Base-by-base conservation (phyloP, 2,113 vertebrate genomes). In the Poeciliopsis occidentalis region DNA sequence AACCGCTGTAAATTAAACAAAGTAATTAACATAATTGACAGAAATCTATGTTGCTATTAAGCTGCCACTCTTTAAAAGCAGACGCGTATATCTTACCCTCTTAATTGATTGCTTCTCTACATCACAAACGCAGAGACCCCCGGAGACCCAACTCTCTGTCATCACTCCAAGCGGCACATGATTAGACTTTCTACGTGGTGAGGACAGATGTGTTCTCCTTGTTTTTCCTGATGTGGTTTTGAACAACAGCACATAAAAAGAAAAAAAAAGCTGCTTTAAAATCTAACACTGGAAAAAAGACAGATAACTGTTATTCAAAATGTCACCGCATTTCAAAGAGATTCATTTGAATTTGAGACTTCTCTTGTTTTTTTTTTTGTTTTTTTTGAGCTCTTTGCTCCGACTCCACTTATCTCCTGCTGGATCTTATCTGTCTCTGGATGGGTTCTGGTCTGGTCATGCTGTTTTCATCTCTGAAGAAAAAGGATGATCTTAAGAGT, bases 11-110 rank as follows among this genome's bases (percentile, higher is more conserved):
- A 89, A 92, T 91, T 69, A 85, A 87, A 92, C 73, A 26, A 86
- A 88, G 70, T 79, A 83, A 94, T 93, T 88, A 90, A 73, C 66
- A 30, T 91, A 92, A 91, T 81, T 91, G 85, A 69, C 76, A 76
- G 73, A 88, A 88, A 88, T 91, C 87, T 90, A 80, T 89, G 84
- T 88, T 69, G 78, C 83, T 72, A 81, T 91, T 83, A 90, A 82
- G 84, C 86, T 85, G 84, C 78, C 83, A 84, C 81, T 88, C 76
- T 69, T 68, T 81, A 61, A 81, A 84, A 88, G 64, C 82, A 80
- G 89, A 90, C 69, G 79, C 84, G 86, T 82, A 71, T 89, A 57
- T 57, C 51, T 57, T 57, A 24, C 24, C 51, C 51, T n/a, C 24
- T n/a, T 57, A 85, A 88, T 73, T 85, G 84, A 84, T 81, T 85